Conservation (phyloP, 2,888 invertebrate species). For the Scrobipalpa atriplicella region DNA sequence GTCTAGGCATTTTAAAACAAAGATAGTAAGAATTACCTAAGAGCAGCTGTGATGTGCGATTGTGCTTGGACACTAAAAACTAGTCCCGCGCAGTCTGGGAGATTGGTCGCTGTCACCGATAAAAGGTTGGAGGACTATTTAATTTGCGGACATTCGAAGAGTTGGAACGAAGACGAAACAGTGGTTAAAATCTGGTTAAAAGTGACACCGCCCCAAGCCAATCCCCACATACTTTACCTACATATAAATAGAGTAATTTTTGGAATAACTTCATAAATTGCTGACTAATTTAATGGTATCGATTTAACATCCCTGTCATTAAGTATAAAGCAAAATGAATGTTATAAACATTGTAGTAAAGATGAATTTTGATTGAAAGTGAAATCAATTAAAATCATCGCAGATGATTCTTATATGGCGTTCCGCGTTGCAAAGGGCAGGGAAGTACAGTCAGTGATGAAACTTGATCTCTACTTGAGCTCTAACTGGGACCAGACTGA, state of each 20-base stretch:
- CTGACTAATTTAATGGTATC: neutral
- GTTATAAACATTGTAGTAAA: neutral
- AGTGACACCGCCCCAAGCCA: neutral
- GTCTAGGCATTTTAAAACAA: too few species aligned
- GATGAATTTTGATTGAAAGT: neutral
- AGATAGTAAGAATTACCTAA: too few species aligned
- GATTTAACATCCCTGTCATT: neutral
- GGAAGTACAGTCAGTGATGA: neutral
- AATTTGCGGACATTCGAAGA: too few species aligned
- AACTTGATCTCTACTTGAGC: neutral
- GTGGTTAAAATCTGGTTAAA: too few species aligned
- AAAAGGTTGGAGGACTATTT: too few species aligned
- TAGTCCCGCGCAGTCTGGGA: too few species aligned
- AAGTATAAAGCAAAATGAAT: neutral
- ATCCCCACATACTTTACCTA: neutral
- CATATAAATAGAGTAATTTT: conserved; percentile 13
- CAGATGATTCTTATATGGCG: neutral
- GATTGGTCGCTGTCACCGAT: too few species aligned
- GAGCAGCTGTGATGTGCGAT: too few species aligned
- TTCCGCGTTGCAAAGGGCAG: conserved; percentile 14
- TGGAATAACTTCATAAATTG: conserved; percentile 9
- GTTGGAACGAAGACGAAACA: too few species aligned
- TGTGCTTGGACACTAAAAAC: too few species aligned
- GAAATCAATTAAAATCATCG: conserved; percentile 14
- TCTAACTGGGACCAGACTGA: too few species aligned